Percentiles rank a stretch among this genome's conserved stretches.
phyloP scores from a whole-genome alignment of 2,888 invertebrate genomes.

The Ptilodon capucinus region DNA sequence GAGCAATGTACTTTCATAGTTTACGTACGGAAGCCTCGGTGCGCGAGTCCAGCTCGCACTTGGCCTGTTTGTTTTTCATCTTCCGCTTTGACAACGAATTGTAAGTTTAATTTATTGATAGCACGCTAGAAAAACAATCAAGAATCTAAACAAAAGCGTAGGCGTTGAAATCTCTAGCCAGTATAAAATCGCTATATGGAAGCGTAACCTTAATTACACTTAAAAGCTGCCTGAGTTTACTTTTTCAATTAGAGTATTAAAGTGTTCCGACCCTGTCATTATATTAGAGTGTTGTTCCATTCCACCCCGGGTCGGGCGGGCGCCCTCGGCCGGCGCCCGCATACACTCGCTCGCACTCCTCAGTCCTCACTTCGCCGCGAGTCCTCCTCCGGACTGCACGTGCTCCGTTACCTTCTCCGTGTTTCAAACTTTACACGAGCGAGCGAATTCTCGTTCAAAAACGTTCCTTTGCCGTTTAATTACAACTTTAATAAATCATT shows the following conservation, averaged over 20 bases:
- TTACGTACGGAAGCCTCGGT: too few species aligned
- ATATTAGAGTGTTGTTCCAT: conserved; percentile 81
- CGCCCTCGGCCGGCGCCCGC: conserved; percentile 43
- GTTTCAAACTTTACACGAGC: conserved; percentile 75
- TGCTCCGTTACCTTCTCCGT: conserved; percentile 25
- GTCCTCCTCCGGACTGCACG: conserved; percentile 48
- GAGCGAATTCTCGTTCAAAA: conserved; percentile 37
- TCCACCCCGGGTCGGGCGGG: conserved; percentile 66
- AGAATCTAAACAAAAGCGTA: conserved; percentile 15
- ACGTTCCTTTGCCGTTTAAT: conserved; percentile 33
- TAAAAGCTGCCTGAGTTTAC: conserved; percentile 77
- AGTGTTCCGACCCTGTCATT: conserved; percentile 82
- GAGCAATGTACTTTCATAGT: too few species aligned
- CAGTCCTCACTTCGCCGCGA: conserved; percentile 69
- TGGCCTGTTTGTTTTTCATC: too few species aligned
- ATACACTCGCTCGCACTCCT: conserved; percentile 31
- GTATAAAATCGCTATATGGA: conserved; percentile 49
- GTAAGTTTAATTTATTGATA: not conserved
- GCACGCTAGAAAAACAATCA: not conserved
- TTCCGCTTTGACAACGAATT: too few species aligned
- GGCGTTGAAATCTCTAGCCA: conserved; percentile 25
- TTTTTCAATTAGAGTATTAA: conserved; percentile 82
- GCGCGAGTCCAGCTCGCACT: too few species aligned
- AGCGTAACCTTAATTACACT: conserved; percentile 69
- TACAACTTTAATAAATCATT: conserved; percentile 39